Base-by-base conservation (phyloP, 2,888 invertebrate species). In the Matsumyia berberina region DNA sequence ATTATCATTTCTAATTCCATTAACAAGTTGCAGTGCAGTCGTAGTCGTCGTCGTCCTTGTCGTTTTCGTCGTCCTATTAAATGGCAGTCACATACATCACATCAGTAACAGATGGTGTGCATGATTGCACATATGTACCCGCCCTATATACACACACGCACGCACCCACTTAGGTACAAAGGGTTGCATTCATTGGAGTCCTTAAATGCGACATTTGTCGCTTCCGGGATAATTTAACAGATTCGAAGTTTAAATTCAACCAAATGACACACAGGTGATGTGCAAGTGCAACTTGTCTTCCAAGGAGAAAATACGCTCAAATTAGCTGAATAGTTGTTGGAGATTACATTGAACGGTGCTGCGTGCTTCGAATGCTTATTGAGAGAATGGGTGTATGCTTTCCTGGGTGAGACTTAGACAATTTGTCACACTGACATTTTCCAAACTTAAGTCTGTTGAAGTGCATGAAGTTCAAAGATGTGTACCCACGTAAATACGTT, bases 1-100 rank as follows among this genome's bases (percentile, higher is more conserved):
- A 85, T 85, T 85, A 79, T 85, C 85, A 85, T 85, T 85, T 79
- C 85, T 85, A 85, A 85, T 85, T 85, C 85, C 79, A 85, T 85
- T 85, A 85, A 85, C 85, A 85, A 85, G 74, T 85, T 79, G 69
- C 85, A 85, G 19, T 85, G 69, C 77, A 80, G 67, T 62, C 62
- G 42, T 58, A 31, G 64, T 62, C 24, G 24, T 42, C 49, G 51
- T 74, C 17, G 51, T 37, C 46, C 31, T 31, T n/a, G 35, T 19
- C 24, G 44, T 55, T 33, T 4, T 24, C 24, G 24, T 24, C 24
- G 4, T 4, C 24, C 24, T 3, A 24, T 29, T 60, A 42, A 66
- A 67, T 82, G 70, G 60, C 82, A 83, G 72, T 83, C 83, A 83
- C 82, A 82, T 82, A 72, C 58, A 82, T 82, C 82, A 77, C 72